Evolutionary conservation across 2,888 invertebrate genomes (phyloP), one percentile per base, ranked within the genome.

Genomic region (Sycophila texana): DNA sequence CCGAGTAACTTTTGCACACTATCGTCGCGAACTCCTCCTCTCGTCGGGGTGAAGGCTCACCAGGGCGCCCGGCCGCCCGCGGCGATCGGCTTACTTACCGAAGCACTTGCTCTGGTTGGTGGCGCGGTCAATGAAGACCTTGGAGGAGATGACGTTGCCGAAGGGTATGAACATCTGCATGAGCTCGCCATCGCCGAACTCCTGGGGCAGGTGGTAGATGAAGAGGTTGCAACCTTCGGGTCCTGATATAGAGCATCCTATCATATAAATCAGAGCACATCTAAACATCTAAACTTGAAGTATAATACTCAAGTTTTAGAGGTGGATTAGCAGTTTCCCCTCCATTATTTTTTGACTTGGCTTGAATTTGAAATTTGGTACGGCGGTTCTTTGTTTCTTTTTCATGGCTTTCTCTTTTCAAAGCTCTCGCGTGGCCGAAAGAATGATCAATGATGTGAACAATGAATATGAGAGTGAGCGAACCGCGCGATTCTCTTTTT

Each of bases 41-140:
- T 39, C 39, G 14, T 39, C 39, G 10, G 18, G 39, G n/a, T 30
- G 63, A 18, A n/a, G 39, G 12, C n/a, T 63, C 63, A 39, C 7
- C 20, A 47, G 39, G 51, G 77, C 16, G 47, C 47, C 18, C n/a
- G 20, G 12, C 65, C n/a, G 20, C 18, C 47, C 12, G 49, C 7
- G 68, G 47, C 55, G 60, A 18, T 47, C 58, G 57, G 5, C 22
- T 13, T 49, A 92, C 96, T 94, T 92, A 99, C 99, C 99, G 92
- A 99, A 99, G 93, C 99, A 99, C 94, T 99, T 99, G 94, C 99
- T 99, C 93, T 99, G 99, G 92, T 99, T 99, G 90, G 99, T 99
- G 91, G 99, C 99, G 88, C 99, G 95, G 92, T 99, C 99, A 91
- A 99, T 99, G 93, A 99, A 99, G 87, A 99, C 99, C 94, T 99